Percentiles rank a stretch among this genome's conserved stretches.
Evolutionary conservation across 2,888 invertebrate genomes (phyloP).

Genomic region (Entomobrya multifasciata): DNA sequence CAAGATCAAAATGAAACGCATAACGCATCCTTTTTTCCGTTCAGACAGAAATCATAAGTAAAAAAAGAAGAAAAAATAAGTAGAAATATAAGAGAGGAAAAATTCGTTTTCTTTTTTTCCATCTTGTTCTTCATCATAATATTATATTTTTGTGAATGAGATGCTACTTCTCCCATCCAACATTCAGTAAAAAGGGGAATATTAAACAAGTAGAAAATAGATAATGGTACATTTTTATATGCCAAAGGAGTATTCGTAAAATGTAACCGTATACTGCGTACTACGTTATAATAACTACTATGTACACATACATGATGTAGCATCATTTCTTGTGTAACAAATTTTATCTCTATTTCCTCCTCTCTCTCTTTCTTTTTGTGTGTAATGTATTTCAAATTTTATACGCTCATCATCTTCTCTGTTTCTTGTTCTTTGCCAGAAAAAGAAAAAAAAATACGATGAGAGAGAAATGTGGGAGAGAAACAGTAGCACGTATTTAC

Average conservation of each 20-base stretch:
- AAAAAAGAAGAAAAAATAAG: not conserved
- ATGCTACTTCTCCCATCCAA: not conserved
- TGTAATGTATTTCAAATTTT: conserved; percentile 69
- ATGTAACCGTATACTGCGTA: no score
- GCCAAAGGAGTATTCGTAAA: not conserved
- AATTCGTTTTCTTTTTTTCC: conserved; percentile 16
- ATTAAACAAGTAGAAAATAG: conserved; percentile 36
- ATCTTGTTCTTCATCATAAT: conserved; percentile 23
- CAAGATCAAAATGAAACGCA: conserved; percentile 15
- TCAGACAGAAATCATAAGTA: conserved; percentile 48
- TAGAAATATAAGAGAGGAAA: not conserved
- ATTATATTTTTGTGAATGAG: conserved; percentile 56
- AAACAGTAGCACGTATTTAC: not conserved
- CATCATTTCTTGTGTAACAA: conserved; percentile 44
- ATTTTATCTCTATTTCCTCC: conserved; percentile 64
- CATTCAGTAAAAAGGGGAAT: conserved; percentile 49
- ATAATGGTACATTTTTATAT: not conserved
- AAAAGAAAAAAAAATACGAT: conserved; percentile 15
- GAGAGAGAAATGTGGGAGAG: conserved; percentile 18
- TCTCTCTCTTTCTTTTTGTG: not conserved
- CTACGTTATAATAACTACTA: not conserved
- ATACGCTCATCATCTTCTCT: conserved; percentile 69
- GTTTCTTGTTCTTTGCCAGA: conserved; percentile 27
- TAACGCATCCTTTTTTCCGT: conserved; percentile 32
- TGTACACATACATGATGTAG: conserved; percentile 39